Base-by-base conservation (phyloP, 2,888 invertebrate species). In the Sesia bembeciformis region DNA sequence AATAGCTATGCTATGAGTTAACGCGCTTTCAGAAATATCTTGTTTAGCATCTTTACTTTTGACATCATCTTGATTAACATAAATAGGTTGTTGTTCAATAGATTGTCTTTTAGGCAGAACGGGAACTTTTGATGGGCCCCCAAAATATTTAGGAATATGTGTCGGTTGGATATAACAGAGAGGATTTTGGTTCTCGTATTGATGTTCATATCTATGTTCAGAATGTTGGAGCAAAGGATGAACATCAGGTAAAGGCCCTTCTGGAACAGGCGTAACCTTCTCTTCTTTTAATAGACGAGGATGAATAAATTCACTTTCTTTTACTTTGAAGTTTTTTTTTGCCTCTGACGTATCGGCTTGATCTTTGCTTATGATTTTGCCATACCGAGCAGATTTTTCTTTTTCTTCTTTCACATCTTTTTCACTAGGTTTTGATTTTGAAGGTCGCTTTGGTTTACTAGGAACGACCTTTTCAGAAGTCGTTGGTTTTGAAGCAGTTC, bases 201-300 rank as follows among this genome's bases (percentile, higher is more conserved):
- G 87, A 55, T 91, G 91, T 71, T 95, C 95, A 69, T 93, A 95
- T 57, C 94, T 91, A 72, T 94, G 94, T 70, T 94, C 94, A 0
- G 95, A 95, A 78, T 95, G 95, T 68, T 95, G 95, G 38, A 94
- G 80, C 53, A 94, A 81, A 3, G 94, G 94, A 81, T 95, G 95
- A 52, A 79, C 84, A 65, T 84, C 88, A 54, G 82, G 90, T 53
- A 88, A 67, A 4, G 79, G 90, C 40, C 74, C 90, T 76, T 76
- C 89, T 55, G 78, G 90, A 41, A 88, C 79, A 3, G 90, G 90
- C 49, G 87, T 90, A 0, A 90, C 90, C 63, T 85, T 89, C 59
- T 84, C 90, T 70, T 88, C 90, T 68, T 87, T 90, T 51, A 90
- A 62, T 58, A 90, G 64, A 23, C 90, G 77, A 4, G 89, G 87